These are phyloP conservation scores for Lasioglossum lativentre DNA, from an alignment of 2,888 invertebrate genomes.

Conservation along the genomic window DNA sequence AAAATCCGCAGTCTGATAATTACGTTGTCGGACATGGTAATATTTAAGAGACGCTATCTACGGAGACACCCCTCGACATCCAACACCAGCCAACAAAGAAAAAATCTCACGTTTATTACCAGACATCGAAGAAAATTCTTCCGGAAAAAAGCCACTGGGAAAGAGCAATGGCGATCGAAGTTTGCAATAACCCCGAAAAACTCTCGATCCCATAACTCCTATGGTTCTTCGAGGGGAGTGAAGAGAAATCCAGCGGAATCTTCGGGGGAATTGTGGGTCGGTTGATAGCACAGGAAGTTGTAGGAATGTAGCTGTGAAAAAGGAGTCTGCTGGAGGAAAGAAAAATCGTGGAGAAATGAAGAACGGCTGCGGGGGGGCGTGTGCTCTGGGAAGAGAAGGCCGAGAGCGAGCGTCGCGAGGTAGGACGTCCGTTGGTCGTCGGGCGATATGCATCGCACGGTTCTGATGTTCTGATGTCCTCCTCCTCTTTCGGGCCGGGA, in stretches of 20 bases:
- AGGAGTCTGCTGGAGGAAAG: slow-evolving; percentile 9
- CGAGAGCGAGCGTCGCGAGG: slow-evolving; percentile 13
- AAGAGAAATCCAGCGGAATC: not conserved
- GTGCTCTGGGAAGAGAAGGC: slow-evolving; percentile 12
- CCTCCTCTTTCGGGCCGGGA: slow-evolving; percentile 43
- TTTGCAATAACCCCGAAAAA: not conserved
- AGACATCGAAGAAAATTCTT: not conserved
- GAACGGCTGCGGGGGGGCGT: not conserved
- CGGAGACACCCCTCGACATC: too few relatives aligned
- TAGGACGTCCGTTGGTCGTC: slow-evolving; percentile 38
- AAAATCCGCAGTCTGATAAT: not conserved
- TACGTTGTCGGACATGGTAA: too few relatives aligned
- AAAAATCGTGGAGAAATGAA: slow-evolving; percentile 22
- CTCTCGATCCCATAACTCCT: not conserved
- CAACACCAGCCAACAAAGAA: not conserved
- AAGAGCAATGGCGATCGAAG: not conserved
- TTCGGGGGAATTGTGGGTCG: not conserved
- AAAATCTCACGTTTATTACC: not conserved
- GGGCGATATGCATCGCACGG: slow-evolving; percentile 59
- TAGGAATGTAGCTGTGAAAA: not conserved
- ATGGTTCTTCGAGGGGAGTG: not conserved
- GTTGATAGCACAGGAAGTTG: not conserved
- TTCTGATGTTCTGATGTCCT: slow-evolving; percentile 62
- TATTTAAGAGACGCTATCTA: too few relatives aligned
- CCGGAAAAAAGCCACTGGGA: not conserved